phyloP scores from a whole-genome alignment of 2,888 invertebrate species.

The Galerucella nymphaeae region DNA sequence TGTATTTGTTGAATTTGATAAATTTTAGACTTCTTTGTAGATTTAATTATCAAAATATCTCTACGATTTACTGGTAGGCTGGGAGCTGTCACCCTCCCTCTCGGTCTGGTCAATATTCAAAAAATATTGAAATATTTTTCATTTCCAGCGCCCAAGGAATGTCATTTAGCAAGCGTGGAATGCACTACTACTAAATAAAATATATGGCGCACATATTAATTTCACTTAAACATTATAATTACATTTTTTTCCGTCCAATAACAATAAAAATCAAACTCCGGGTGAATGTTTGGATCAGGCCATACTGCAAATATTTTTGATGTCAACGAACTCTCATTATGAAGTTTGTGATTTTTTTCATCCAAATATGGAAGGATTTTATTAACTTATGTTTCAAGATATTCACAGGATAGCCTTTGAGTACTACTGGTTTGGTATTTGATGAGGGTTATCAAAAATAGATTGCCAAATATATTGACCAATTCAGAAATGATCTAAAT shows the following conservation, averaged over 20 bases:
- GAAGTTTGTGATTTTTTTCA: too few species aligned
- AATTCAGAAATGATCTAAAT: neutral
- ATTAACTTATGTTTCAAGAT: neutral
- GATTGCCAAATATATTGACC: conserved; percentile 20
- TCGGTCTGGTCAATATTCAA: conserved; percentile 51
- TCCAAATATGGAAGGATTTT: too few species aligned
- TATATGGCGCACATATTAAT: conserved; percentile 45
- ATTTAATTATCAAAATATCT: neutral
- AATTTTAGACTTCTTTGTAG: neutral
- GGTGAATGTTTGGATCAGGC: neutral
- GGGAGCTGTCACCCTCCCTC: conserved; percentile 53
- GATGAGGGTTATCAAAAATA: conserved; percentile 26
- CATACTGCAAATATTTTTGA: neutral
- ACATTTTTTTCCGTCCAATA: conserved; percentile 29
- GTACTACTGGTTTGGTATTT: conserved; percentile 20
- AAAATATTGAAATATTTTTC: conserved; percentile 50
- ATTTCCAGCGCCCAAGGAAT: conserved; percentile 63
- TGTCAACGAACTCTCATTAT: neutral
- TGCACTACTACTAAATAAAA: conserved; percentile 57
- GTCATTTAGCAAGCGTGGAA: conserved; percentile 64
- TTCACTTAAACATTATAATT: conserved; percentile 33
- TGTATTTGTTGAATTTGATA: neutral
- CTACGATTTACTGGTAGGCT: conserved; percentile 23
- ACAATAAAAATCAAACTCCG: conserved; percentile 12
- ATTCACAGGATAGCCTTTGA: conserved; percentile 2